Evolutionary conservation across 2,113 vertebrate species (phyloP), one percentile per base, ranked within the genome.

Genomic region (Coryphaenoides rupestris): DNA sequence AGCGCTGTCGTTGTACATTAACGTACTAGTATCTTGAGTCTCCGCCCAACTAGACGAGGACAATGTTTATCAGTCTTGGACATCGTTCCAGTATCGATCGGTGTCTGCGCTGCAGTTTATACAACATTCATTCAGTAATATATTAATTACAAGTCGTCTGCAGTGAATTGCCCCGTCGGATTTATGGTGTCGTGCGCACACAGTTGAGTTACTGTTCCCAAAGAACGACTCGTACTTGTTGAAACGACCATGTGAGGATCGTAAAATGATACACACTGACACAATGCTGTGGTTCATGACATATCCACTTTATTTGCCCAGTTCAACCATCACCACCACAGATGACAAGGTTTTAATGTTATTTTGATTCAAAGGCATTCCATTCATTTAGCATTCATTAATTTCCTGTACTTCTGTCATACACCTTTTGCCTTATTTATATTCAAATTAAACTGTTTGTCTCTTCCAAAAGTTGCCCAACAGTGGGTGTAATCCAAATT

Each of bases 21-120:
- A 76, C 60, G 40, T 63, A 33, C 19, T 63, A 55, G 81, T 82
- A 56, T 59, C 74, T 63, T 60, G 72, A 72, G 83, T 78, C 66
- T 57, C 81, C 81, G 59, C 86, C 87, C 83, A 76, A 67, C 56
- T n/a, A 65, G 75, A 84, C 75, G 86, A 86, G 75, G 78, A 82
- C 80, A 64, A 53, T 52, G 19, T 66, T 76, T 74, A 86, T 86
- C 82, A 68, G 63, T 58, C 26, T 61, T 70, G 83, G 80, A 77
- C 77, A 85, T 80, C 72, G 66, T 72, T 71, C 84, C 82, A 59
- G 46, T 74, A 84, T 80, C 79, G 72, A 72, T 83, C 69, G 58
- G 58, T 62, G 62, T 79, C 73, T 82, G 58, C 70, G 62, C 54
- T 72, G 9, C 46, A 19, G 66, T 70, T 76, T 69, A 55, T 52